Percentiles rank a stretch among this genome's conserved stretches.
Conservation (phyloP, 2,888 invertebrate genomes). For the Agrochola lychnidis region DNA sequence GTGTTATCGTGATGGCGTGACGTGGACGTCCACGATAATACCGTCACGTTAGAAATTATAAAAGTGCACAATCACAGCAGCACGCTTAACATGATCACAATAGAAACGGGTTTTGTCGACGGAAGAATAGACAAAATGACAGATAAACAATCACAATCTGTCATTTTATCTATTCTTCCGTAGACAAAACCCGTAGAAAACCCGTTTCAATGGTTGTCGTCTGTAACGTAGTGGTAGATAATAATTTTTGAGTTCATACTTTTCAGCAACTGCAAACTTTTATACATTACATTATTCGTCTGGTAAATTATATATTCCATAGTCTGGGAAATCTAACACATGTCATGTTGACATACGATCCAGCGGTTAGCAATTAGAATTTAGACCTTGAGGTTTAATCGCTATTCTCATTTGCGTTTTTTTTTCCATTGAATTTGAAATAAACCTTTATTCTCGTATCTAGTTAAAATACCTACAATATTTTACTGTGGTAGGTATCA, state of each 20-base stretch:
- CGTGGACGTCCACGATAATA: neutral
- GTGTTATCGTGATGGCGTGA: neutral
- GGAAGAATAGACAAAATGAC: too few species aligned
- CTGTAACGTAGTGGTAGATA: neutral
- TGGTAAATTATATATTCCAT: slow-evolving; percentile 20
- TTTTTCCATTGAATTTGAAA: neutral
- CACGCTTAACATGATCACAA: too few species aligned
- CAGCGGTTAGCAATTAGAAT: slow-evolving; percentile 24
- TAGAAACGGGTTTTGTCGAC: too few species aligned
- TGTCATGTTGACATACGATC: slow-evolving; percentile 30
- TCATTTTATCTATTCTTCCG: too few species aligned
- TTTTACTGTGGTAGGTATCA: slow-evolving; percentile 6
- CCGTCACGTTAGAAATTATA: neutral
- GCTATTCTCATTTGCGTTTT: neutral
- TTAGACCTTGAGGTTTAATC: slow-evolving; percentile 45
- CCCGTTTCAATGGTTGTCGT: too few species aligned
- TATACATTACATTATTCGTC: slow-evolving; percentile 4
- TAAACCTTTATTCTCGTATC: neutral
- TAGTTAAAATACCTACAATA: neutral
- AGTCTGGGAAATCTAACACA: slow-evolving; percentile 44
- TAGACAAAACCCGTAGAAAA: too few species aligned
- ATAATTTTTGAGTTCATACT: neutral
- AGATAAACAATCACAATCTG: too few species aligned
- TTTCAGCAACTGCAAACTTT: neutral
- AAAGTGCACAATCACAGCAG: neutral